Conservation (phyloP, 2,888 invertebrate genomes). For the Kuschelorhynchus macadamiae region DNA sequence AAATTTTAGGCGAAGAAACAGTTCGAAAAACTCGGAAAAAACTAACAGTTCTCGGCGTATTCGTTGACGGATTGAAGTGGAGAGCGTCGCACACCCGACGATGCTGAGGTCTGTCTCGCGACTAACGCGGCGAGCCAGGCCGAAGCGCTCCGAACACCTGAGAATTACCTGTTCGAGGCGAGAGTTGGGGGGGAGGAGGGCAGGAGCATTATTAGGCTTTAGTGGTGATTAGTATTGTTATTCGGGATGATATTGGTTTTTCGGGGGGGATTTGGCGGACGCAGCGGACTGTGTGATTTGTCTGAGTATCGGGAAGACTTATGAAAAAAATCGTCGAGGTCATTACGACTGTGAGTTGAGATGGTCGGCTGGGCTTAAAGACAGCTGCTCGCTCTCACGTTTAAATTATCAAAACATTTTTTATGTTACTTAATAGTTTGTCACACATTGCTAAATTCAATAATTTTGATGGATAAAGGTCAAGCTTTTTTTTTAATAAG, state of each 20-base stretch:
- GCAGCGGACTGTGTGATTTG: background rate
- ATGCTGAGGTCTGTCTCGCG: slow-evolving; percentile 32
- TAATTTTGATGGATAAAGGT: too few species aligned
- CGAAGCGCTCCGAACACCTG: slow-evolving; percentile 42
- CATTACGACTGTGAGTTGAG: too few species aligned
- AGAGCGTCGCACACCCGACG: slow-evolving; percentile 26
- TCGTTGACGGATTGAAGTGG: slow-evolving; percentile 17
- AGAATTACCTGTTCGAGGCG: slow-evolving; percentile 39
- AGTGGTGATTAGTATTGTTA: slow-evolving; percentile 39
- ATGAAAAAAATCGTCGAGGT: too few species aligned
- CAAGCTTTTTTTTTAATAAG: too few species aligned
- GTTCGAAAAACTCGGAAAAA: slow-evolving; percentile 4
- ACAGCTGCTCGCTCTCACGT: too few species aligned
- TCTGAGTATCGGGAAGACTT: too few species aligned
- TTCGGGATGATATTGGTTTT: slow-evolving; percentile 27
- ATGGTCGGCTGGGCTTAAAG: too few species aligned
- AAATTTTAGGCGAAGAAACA: background rate
- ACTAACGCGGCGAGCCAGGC: slow-evolving; percentile 39
- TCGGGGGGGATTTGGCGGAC: slow-evolving; percentile 15
- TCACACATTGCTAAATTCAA: too few species aligned
- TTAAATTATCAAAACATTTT: too few species aligned
- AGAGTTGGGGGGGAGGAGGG: slow-evolving; percentile 15
- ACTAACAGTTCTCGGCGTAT: slow-evolving; percentile 27
- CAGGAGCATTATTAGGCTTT: slow-evolving; percentile 33
- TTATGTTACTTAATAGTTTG: too few species aligned